phyloP scores from a whole-genome alignment of 1,140 invertebrate genomes.

The Melanaphis sacchari region DNA sequence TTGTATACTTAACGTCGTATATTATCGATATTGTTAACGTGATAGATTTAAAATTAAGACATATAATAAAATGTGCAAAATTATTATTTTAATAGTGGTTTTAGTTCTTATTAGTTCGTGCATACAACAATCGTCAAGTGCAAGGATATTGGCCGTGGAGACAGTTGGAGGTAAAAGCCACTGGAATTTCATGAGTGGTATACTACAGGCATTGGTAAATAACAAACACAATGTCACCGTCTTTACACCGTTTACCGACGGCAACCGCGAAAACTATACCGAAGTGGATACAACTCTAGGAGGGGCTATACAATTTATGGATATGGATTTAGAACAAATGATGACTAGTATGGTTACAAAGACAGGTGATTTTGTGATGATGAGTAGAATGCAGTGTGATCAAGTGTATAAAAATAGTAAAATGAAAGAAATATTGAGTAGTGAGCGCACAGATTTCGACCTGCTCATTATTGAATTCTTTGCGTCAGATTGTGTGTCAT shows the following conservation, averaged over 20 bases:
- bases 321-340: too few species aligned
- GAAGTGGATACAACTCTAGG: neutral
- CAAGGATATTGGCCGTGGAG: neutral
- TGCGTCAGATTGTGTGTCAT: neutral
- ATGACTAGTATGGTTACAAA: too few species aligned
- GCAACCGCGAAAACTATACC: slow-evolving; percentile 59
- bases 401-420: neutral
- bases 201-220: neutral
- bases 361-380: neutral
- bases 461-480: neutral
- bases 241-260: neutral
- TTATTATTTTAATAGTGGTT: too few species aligned
- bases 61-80: too few species aligned
- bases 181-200: neutral
- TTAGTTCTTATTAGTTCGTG: too few species aligned
- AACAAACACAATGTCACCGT: neutral
- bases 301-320: too few species aligned
- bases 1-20: too few species aligned
- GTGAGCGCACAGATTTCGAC: neutral
- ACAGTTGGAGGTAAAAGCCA: neutral
- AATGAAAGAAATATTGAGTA: neutral
- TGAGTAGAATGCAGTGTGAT: neutral
- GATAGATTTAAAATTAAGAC: too few species aligned
- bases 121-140: neutral
- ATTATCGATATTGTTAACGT: too few species aligned